phyloP scores from a whole-genome alignment of 1,140 invertebrate species.

The Leptinotarsa defecta region DNA sequence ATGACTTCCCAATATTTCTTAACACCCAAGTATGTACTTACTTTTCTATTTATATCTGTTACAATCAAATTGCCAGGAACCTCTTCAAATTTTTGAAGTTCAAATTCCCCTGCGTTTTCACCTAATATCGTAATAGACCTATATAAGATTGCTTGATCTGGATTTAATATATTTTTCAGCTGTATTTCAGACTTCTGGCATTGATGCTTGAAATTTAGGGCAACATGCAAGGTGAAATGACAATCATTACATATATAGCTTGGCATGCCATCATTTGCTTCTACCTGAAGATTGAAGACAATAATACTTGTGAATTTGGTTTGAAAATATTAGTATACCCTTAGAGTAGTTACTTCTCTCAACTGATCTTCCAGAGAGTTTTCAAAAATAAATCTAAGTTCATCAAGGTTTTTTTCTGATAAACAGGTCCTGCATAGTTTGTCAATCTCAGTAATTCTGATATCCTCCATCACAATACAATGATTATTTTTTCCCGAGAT shows the following conservation, averaged over 20 bases:
- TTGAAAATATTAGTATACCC: constrained; percentile 32
- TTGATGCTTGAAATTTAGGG: constrained; percentile 43
- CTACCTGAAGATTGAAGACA: constrained; percentile 34
- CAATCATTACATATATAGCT: constrained; percentile 44
- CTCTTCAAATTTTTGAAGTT: constrained; percentile 18
- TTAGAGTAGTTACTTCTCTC: constrained; percentile 37
- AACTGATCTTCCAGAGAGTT: constrained; percentile 41
- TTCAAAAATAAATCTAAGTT: constrained; percentile 42
- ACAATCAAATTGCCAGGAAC: neutral
- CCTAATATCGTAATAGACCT: constrained; percentile 35
- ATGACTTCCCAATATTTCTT: too few species aligned
- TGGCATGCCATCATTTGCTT: constrained; percentile 43
- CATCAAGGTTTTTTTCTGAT: constrained; percentile 40
- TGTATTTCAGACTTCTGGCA: constrained; percentile 42
- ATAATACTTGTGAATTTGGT: too few species aligned
- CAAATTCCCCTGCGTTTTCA: constrained; percentile 12
- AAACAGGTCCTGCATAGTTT: constrained; percentile 49
- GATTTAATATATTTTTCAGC: constrained; percentile 33
- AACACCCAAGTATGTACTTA: too few species aligned
- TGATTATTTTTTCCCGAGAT: neutral
- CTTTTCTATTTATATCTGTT: too few species aligned
- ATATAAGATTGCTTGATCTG: constrained; percentile 23
- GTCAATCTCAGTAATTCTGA: constrained; percentile 36
- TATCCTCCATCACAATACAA: constrained; percentile 13
- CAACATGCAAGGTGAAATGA: constrained; percentile 38